A percentile compares a stretch with the other conserved stretches of the same genome.
phyloP scores from a whole-genome alignment of 1,140 invertebrate genomes.

The Diploscapter pachys region DNA sequence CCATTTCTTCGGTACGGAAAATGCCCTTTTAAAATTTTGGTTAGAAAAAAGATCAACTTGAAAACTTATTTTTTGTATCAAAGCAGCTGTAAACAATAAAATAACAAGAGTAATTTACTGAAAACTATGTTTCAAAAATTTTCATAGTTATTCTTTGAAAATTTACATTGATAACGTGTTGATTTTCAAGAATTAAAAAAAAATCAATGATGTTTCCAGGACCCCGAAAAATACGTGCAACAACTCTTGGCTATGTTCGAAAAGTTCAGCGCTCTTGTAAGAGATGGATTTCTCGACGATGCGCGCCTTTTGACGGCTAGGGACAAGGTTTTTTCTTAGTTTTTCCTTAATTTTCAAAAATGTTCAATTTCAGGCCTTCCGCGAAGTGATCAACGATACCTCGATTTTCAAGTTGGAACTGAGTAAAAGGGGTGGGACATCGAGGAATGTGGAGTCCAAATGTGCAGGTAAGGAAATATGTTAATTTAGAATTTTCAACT shows the following conservation, averaged over 20 bases:
- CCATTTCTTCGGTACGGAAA: neutral
- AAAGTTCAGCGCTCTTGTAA: constrained; percentile 83
- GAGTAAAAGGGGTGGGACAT: constrained; percentile 66
- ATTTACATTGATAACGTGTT: neutral
- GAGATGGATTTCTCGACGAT: constrained; percentile 92
- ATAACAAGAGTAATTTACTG: neutral
- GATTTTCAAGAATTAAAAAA: constrained; percentile 27
- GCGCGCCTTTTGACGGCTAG: constrained; percentile 91
- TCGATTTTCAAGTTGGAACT: constrained; percentile 85
- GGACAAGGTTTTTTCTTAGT: constrained; percentile 70
- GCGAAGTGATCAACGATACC: constrained; percentile 92
- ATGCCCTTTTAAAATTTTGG: neutral
- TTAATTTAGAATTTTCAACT: too few species aligned
- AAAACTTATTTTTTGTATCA: neutral
- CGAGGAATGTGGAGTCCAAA: constrained; percentile 44
- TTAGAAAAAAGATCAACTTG: neutral
- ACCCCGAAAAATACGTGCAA: constrained; percentile 98
- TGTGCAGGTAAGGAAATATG: too few species aligned
- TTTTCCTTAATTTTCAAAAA: neutral
- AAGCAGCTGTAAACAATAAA: neutral
- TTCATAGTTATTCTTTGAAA: neutral
- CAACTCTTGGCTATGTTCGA: constrained; percentile 86
- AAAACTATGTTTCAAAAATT: neutral
- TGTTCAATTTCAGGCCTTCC: constrained; percentile 12
- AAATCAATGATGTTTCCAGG: constrained; percentile 64